A percentile compares a stretch with the other conserved stretches of the same genome.
phyloP scores from a whole-genome alignment of 1,140 invertebrate genomes.

The Aethina tumida region DNA sequence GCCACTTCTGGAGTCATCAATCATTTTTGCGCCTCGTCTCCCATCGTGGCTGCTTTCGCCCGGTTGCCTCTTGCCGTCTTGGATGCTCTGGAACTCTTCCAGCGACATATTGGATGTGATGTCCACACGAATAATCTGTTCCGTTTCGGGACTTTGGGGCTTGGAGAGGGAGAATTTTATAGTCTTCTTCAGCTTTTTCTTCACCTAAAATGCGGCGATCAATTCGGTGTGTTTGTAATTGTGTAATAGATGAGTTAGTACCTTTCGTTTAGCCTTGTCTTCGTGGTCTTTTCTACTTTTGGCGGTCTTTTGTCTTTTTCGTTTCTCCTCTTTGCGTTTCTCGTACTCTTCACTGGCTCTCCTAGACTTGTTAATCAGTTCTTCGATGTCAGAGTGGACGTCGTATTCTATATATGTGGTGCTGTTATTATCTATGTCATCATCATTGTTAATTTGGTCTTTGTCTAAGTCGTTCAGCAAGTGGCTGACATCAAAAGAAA shows the following conservation, averaged over 20 bases:
- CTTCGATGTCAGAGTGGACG: conserved; percentile 16
- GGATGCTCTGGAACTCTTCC: conserved; percentile 4
- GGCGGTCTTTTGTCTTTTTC: conserved; percentile 10
- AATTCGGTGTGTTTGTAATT: too few relatives aligned
- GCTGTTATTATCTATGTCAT: too few relatives aligned
- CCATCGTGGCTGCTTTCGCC: too few relatives aligned
- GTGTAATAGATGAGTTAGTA: too few relatives aligned
- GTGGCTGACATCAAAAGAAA: conserved; percentile 11
- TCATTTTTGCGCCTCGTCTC: too few relatives aligned
- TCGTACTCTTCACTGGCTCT: not conserved
- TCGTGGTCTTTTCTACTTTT: conserved; percentile 9
- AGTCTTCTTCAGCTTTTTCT: conserved; percentile 22
- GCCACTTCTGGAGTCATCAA: too few relatives aligned
- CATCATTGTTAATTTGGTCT: not conserved
- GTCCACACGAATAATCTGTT: conserved; percentile 33
- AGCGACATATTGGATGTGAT: conserved; percentile 29
- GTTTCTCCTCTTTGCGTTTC: conserved; percentile 5
- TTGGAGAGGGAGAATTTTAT: conserved; percentile 29
- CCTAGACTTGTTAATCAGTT: conserved; percentile 13
- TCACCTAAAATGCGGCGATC: too few relatives aligned
- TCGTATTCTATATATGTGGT: conserved; percentile 9
- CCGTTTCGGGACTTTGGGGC: conserved; percentile 30
- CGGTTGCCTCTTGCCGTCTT: not conserved
- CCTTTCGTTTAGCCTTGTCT: too few relatives aligned
- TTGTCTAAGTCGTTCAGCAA: conserved; percentile 6